Conservation (phyloP, 2,113 vertebrate species). For the Porphyrio hochstetteri region DNA sequence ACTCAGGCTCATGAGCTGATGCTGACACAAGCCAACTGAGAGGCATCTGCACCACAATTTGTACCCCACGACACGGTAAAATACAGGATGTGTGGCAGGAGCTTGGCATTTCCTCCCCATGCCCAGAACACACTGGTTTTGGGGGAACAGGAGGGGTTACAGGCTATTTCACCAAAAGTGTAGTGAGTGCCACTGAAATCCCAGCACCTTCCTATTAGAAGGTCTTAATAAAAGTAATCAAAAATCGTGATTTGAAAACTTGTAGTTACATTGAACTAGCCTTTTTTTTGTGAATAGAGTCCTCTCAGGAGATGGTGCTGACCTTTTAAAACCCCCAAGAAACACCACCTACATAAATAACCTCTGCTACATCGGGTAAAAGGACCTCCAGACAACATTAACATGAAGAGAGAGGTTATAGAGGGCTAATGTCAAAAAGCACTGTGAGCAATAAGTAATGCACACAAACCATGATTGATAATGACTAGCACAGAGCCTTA, state of each 20-base stretch:
- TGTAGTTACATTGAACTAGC: not conserved
- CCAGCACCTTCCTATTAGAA: not conserved
- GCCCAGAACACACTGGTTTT: not conserved
- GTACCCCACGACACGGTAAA: not conserved
- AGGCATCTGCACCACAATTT: not conserved
- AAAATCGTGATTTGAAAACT: not conserved
- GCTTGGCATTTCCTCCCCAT: not conserved
- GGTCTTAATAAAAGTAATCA: not conserved
- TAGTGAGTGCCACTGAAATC: not conserved
- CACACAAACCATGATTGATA: slow-evolving; percentile 85
- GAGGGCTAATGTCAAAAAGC: slow-evolving; percentile 80
- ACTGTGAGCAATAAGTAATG: slow-evolving; percentile 84
- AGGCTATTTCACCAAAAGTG: not conserved
- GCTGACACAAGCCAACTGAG: not conserved
- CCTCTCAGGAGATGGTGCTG: slow-evolving; percentile 57
- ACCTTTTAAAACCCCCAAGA: slow-evolving; percentile 78
- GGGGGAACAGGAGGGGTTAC: not conserved
- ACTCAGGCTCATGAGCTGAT: not conserved
- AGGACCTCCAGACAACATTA: slow-evolving; percentile 59
- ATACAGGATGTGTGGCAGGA: not conserved
- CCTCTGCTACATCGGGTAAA: slow-evolving; percentile 40
- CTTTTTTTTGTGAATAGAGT: slow-evolving; percentile 32
- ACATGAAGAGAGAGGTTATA: slow-evolving; percentile 63
- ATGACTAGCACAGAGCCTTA: slow-evolving; percentile 71
- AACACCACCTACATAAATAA: slow-evolving; percentile 81